phyloP scores from a whole-genome alignment of 2,797 vertebrate genomes.

The Sebastes minor region DNA sequence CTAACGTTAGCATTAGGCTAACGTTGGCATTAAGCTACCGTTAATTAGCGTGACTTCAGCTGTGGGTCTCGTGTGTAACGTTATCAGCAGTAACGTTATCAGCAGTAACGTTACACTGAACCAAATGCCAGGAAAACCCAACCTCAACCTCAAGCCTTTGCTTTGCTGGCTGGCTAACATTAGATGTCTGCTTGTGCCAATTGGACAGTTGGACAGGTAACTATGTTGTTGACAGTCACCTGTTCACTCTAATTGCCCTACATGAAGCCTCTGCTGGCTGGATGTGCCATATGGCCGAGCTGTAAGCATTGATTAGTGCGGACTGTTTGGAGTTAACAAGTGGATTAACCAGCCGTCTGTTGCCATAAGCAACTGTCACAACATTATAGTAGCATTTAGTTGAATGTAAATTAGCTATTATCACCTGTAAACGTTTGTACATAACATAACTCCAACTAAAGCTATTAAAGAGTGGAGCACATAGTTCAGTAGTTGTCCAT shows the following conservation, averaged over 20 bases:
- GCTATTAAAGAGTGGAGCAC: background rate
- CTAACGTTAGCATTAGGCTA: too few species aligned
- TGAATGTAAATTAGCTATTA: background rate
- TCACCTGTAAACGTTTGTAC: background rate
- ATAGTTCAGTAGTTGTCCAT: background rate
- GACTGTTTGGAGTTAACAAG: constrained; percentile 32
- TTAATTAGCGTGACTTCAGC: background rate
- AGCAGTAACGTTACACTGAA: background rate
- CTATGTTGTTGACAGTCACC: background rate
- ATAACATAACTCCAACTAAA: background rate
- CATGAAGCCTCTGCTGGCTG: background rate
- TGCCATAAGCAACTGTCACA: constrained; percentile 49
- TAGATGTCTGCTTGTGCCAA: too few species aligned
- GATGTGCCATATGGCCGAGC: constrained; percentile 71
- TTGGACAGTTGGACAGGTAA: background rate
- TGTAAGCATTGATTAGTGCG: constrained; percentile 74
- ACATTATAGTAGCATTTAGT: constrained; percentile 57
- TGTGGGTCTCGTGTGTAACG: too few species aligned
- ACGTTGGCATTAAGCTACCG: too few species aligned
- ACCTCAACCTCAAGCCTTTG: background rate
- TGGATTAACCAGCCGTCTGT: constrained; percentile 76
- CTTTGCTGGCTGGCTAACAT: background rate
- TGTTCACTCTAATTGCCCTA: constrained; percentile 14
- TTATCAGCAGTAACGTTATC: too few species aligned
- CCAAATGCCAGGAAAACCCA: too few species aligned